Evolutionary conservation across 2,888 invertebrate genomes (phyloP), one percentile per base, ranked within the genome.

Genomic region (Ormyrus thymus): DNA sequence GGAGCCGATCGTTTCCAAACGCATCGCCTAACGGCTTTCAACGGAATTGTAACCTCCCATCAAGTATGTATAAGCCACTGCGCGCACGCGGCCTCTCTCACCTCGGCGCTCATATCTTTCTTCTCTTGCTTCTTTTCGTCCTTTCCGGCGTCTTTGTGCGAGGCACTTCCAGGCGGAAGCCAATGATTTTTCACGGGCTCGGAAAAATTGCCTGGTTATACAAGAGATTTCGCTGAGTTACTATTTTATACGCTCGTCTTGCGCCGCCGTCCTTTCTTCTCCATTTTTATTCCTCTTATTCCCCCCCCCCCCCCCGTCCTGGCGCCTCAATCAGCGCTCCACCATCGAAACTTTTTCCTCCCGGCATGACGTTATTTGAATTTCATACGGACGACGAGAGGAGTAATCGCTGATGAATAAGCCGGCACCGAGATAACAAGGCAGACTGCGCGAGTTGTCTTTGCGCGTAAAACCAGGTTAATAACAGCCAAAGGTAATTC

Each of bases 21-120:
- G 15, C 15, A 59, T 48, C 56, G 50, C 50, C 56, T 64, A 58
- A 65, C 59, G 58, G 79, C 76, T 79, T 76, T 79, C 79, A 79
- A 65, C 68, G 72, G 13, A 62, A 76, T 79, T 79, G 72, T 79
- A 56, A 66, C 72, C 72, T 76, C 59, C 59, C 72, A 76, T 76
- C 71, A 76, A 79, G 79, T 72, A 79, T 72, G 79, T 69, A 79
- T 76, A 79, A 79, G 79, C 76, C 72, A 79, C n/a, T n/a, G n/a
- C n/a, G 76, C 72, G 73, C 56, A 56, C 15, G 58, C 59, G 43
- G 15, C 58, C 29, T n/a, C 29, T 29, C 29, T 2, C 29, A 29
- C 29, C 29, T 29, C 4, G 11, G 7, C 15, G 45, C 43, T 59
- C 45, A 3, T 6, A 7, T 3, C 50, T 11, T 43, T 55, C 45